Percentiles rank a stretch among this genome's conserved stretches.
phyloP scores from a whole-genome alignment of 2,797 vertebrate species.

The Calcarius lapponicus region DNA sequence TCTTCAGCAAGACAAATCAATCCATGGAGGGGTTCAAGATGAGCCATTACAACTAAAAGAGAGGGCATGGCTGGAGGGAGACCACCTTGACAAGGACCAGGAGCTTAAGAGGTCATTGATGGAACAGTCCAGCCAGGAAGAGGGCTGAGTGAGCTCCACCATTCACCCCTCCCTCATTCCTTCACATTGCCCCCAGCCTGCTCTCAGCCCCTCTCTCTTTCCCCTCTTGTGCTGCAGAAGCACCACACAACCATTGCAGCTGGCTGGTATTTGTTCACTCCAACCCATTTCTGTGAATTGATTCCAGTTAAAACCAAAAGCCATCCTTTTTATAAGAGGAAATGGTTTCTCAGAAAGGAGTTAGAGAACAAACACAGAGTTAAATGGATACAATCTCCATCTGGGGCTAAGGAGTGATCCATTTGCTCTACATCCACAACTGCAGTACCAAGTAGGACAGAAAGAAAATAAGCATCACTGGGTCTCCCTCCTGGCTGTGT shows the following conservation, averaged over 20 bases:
- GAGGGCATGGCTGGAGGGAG: not conserved
- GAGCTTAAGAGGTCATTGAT: not conserved
- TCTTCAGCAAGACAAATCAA: not conserved
- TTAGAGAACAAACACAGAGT: not conserved
- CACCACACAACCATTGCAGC: fast-evolving
- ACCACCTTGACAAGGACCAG: not conserved
- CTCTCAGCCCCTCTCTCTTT: no score
- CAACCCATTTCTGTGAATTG: not conserved
- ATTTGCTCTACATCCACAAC: not conserved
- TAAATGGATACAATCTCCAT: not conserved
- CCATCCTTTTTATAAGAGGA: not conserved
- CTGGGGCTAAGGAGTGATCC: not conserved
- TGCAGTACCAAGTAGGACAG: not conserved
- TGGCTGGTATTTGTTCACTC: not conserved
- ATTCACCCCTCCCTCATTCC: not conserved
- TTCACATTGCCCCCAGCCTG: not conserved
- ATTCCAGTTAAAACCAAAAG: not conserved
- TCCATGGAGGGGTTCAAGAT: not conserved
- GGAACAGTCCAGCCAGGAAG: not conserved
- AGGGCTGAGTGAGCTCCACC: not conserved
- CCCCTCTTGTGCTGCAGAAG: not conserved
- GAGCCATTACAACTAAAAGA: not conserved
- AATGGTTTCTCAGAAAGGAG: not conserved
- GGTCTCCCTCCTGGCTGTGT: not conserved
- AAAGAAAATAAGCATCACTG: not conserved